A percentile compares a stretch with the other conserved stretches of the same genome.
These are phyloP conservation scores for Strigops habroptila DNA, from an alignment of 2,113 vertebrate genomes.

Conservation along the genomic window DNA sequence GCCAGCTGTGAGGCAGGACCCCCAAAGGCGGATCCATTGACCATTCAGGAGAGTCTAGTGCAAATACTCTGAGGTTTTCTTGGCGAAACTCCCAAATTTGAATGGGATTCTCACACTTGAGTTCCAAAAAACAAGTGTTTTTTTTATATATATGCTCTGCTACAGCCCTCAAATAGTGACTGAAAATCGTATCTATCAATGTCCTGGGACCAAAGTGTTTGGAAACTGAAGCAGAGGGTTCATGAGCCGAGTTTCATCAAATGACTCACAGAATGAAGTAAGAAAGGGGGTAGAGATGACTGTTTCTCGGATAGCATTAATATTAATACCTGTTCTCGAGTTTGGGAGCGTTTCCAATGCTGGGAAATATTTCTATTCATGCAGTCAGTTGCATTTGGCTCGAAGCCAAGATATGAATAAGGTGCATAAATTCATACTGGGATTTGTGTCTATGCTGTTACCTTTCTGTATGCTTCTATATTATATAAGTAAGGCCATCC, in stretches of 20 bases:
- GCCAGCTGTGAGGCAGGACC: neutral
- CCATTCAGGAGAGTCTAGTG: neutral
- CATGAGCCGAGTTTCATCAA: neutral
- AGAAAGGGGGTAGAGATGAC: neutral
- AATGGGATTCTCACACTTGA: neutral
- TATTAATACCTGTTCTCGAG: neutral
- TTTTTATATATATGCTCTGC: rapidly evolving
- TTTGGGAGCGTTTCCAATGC: neutral
- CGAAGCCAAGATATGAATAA: constrained; percentile 16
- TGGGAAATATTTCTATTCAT: neutral
- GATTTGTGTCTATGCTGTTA: neutral
- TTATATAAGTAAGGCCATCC: constrained; percentile 3
- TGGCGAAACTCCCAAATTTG: neutral
- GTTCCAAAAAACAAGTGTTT: neutral
- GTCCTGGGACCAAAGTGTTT: neutral
- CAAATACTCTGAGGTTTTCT: neutral
- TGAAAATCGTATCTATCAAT: neutral
- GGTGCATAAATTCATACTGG: neutral
- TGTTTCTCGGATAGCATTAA: neutral
- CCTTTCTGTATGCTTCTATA: constrained; percentile 2
- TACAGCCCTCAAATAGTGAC: neutral
- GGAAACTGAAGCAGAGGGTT: neutral
- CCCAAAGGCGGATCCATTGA: rapidly evolving
- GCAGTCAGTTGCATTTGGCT: constrained; percentile 6
- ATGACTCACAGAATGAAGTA: neutral